These are phyloP conservation scores for Habroteleia sp. DNA, from an alignment of 2,888 invertebrate genomes.

Conservation along the genomic window DNA sequence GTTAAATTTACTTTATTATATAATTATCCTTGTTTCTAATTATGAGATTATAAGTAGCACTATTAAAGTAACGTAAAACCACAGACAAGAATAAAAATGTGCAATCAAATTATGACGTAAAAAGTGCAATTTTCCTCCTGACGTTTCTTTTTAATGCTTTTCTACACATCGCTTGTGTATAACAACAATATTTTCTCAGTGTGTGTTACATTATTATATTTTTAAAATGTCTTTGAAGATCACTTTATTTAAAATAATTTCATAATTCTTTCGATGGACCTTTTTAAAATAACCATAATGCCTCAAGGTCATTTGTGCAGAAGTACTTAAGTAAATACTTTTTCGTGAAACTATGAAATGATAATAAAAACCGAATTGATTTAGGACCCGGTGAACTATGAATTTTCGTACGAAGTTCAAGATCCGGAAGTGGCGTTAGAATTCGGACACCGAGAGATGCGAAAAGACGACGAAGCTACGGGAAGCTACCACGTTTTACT, in stretches of 20 bases:
- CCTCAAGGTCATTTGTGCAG: no score
- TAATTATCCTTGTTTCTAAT: conserved; percentile 20
- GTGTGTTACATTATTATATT: no score
- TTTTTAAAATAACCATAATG: no score
- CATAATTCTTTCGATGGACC: no score
- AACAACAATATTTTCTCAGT: no score
- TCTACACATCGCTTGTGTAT: no score
- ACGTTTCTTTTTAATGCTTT: no score
- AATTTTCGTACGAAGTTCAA: conserved; percentile 85
- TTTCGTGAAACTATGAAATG: no score
- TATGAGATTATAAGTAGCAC: conserved; percentile 14
- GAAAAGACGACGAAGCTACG: conserved; percentile 85
- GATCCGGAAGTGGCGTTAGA: conserved; percentile 83
- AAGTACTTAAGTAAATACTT: no score
- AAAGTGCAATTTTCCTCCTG: conserved; percentile 4
- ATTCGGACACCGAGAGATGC: conserved; percentile 85
- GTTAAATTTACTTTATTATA: conserved; percentile 22
- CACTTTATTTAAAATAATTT: no score
- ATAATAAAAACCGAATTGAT: conserved; percentile 4
- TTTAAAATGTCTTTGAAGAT: no score
- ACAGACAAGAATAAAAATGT: conserved; percentile 4
- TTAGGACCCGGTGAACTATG: conserved; percentile 85
- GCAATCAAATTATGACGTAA: conserved; percentile 7
- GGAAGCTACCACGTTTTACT: conserved; percentile 86
- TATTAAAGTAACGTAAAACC: conserved; percentile 29